phyloP scores from a whole-genome alignment of 2,113 vertebrate species.

The Alaudala cheleensis region DNA sequence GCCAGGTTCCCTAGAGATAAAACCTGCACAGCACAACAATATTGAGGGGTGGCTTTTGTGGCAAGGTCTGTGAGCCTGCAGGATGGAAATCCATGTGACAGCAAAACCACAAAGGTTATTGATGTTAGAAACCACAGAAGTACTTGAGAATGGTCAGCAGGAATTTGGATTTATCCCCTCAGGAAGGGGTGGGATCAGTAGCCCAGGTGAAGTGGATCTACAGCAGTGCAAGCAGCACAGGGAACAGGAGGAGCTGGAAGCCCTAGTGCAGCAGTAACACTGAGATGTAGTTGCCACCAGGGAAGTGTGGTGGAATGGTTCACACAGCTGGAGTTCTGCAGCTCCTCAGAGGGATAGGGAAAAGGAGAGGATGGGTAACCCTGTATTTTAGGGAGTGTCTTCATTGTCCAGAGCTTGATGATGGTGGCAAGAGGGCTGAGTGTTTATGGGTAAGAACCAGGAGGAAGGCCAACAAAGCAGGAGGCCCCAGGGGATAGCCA shows the following conservation, averaged over 20 bases:
- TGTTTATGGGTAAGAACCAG: neutral
- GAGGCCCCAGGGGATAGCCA: neutral
- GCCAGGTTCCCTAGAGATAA: neutral
- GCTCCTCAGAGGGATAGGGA: neutral
- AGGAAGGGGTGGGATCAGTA: neutral
- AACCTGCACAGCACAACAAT: neutral
- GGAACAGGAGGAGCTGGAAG: neutral
- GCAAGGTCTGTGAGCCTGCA: neutral
- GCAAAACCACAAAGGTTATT: neutral
- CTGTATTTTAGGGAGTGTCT: neutral
- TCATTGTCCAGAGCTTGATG: neutral
- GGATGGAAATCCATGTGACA: neutral
- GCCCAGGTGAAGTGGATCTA: neutral
- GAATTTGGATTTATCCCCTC: neutral
- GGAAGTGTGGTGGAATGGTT: neutral
- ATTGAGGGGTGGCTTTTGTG: neutral
- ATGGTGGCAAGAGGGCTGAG: neutral
- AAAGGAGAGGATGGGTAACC: neutral
- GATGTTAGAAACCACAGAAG: neutral
- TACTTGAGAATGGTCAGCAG: neutral
- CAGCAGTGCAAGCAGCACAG: neutral
- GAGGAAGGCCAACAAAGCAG: neutral
- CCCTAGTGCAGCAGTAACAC: neutral
- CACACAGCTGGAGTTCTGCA: neutral
- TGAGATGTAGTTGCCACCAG: fast-evolving